Percentiles rank a stretch among this genome's conserved stretches.
phyloP scores from a whole-genome alignment of 2,888 invertebrate species.

The Chorisops tibialis region DNA sequence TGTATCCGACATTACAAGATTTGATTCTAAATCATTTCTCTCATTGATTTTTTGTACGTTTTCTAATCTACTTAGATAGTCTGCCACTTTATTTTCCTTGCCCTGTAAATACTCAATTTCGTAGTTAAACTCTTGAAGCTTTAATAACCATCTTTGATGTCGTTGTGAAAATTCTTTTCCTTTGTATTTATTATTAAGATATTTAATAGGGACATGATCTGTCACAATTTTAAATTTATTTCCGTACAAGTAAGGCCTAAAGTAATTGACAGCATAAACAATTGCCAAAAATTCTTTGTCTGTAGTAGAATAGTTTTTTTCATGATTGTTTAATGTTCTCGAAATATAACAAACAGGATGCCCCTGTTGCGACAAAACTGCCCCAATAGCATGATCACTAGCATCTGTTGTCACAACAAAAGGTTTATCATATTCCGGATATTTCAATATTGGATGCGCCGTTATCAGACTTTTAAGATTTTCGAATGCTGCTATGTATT shows the following conservation, averaged over 20 bases:
- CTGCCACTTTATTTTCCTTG: constrained; percentile 31
- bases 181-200: constrained; percentile 30
- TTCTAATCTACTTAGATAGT: constrained; percentile 31
- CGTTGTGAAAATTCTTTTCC: constrained; percentile 28
- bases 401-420: constrained; percentile 28
- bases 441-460: constrained; percentile 26
- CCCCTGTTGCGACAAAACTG: constrained; percentile 29
- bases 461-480: constrained; percentile 28
- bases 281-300: constrained; percentile 33
- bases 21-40: constrained; percentile 27
- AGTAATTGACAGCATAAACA: constrained; percentile 27
- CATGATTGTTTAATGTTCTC: constrained; percentile 29
- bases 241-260: constrained; percentile 28
- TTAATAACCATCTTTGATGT: constrained; percentile 30
- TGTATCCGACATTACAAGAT: constrained; percentile 24
- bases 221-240: constrained; percentile 31
- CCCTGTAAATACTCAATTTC: constrained; percentile 31
- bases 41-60: constrained; percentile 24
- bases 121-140: constrained; percentile 28
- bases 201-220: constrained; percentile 31
- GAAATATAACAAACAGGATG: constrained; percentile 30
- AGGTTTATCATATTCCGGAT: constrained; percentile 23
- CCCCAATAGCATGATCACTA: constrained; percentile 27
- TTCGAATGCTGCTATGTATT: constrained; percentile 32
- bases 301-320: constrained; percentile 28